These are phyloP conservation scores for Chloroceryle amazona DNA, from an alignment of 2,797 vertebrate genomes.

Conservation along the genomic window DNA sequence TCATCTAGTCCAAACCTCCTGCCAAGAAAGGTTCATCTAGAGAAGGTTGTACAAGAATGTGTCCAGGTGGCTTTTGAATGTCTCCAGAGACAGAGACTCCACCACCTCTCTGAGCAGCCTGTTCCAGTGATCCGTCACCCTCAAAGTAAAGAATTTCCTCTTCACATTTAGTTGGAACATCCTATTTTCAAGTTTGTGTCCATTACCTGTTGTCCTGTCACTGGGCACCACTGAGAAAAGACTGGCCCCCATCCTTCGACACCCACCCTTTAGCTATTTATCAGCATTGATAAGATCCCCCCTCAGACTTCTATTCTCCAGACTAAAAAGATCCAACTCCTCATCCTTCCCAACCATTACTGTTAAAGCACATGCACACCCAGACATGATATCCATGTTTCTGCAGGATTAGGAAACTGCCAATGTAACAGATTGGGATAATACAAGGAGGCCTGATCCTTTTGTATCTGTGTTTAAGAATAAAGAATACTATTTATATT, in stretches of 20 bases:
- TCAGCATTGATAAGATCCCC: too few species aligned
- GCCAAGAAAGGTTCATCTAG: neutral
- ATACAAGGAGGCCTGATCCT: neutral
- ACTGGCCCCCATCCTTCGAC: too few species aligned
- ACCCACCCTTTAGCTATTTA: too few species aligned
- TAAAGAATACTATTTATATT: neutral
- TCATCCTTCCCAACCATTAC: neutral
- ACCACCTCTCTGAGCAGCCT: too few species aligned
- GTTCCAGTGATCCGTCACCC: neutral
- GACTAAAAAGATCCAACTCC: too few species aligned
- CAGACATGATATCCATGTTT: accelerated
- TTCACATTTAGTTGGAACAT: neutral
- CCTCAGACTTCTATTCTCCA: too few species aligned
- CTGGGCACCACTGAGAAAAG: too few species aligned
- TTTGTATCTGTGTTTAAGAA: neutral
- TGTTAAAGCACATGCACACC: neutral
- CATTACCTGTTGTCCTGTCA: too few species aligned
- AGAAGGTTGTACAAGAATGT: neutral
- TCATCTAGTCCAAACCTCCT: too few species aligned
- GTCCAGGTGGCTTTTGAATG: neutral
- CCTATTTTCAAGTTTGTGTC: neutral
- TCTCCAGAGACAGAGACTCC: neutral
- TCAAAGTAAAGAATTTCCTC: neutral
- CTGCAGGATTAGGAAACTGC: neutral
- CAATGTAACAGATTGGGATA: accelerated